phyloP scores from a whole-genome alignment of 2,888 invertebrate genomes.

The Apoderus coryli region DNA sequence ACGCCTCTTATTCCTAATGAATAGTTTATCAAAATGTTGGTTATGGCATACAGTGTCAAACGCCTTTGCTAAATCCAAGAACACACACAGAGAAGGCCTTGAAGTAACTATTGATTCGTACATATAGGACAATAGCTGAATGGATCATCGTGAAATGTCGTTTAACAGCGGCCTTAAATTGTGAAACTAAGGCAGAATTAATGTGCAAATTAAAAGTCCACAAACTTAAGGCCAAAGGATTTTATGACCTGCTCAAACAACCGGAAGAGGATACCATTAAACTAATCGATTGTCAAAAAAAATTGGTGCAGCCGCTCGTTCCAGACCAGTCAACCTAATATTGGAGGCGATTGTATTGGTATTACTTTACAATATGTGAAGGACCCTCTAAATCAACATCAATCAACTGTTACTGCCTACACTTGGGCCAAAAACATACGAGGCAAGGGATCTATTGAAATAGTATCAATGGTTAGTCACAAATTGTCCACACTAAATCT shows the following conservation, averaged over 20 bases:
- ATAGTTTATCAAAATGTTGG: too few relatives aligned
- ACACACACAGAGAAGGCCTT: too few relatives aligned
- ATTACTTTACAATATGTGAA: slow-evolving; percentile 25
- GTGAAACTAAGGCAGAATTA: slow-evolving; percentile 6
- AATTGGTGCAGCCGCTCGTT: slow-evolving; percentile 22
- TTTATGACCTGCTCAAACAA: slow-evolving; percentile 9
- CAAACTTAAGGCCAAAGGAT: slow-evolving; percentile 8
- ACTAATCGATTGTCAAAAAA: slow-evolving; percentile 24
- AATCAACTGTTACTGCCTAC: slow-evolving; percentile 17
- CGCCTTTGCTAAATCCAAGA: too few relatives aligned
- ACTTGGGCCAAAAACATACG: slow-evolving; percentile 11
- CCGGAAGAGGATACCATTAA: slow-evolving; percentile 10
- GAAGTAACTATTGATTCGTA: too few relatives aligned
- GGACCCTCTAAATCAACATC: slow-evolving; percentile 20
- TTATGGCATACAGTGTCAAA: too few relatives aligned
- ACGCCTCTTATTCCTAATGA: too few relatives aligned
- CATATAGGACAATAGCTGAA: too few relatives aligned
- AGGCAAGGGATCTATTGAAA: slow-evolving; percentile 13
- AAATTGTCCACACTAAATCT: slow-evolving; percentile 6
- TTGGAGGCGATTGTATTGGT: slow-evolving; percentile 23
- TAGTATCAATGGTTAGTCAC: slow-evolving; percentile 10
- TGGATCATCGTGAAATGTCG: slow-evolving; percentile 4
- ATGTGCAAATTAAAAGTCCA: slow-evolving; percentile 7
- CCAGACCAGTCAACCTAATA: slow-evolving; percentile 26
- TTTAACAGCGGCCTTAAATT: not conserved